Base-by-base conservation (phyloP, 2,113 vertebrate genomes). In the Cnemophilus loriae region DNA sequence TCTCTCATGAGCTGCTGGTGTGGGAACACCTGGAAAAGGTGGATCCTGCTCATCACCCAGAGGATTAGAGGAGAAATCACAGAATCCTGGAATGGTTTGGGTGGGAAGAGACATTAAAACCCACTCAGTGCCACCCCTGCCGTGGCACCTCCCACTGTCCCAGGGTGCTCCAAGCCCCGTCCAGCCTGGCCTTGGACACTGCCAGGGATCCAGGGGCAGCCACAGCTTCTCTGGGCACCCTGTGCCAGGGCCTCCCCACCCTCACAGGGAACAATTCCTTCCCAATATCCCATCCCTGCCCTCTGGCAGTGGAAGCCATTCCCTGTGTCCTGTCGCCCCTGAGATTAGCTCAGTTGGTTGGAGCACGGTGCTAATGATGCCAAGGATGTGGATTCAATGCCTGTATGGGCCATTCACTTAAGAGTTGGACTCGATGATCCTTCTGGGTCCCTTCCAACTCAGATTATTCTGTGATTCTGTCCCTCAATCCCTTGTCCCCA, bases 51-150 rank as follows among this genome's bases (percentile, higher is more conserved):
- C 35, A 32, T 65, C 46, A 47, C 6, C 11, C 7, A 4, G 37
- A 65, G 64, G 24, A 24, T 27, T 57, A 11, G 33, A 80, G 63
- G 19, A 53, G 63, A 73, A 91, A 61, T 57, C 12, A 56, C 24
- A 20, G 50, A 56, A 35, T 50, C 26, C 16, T n/a, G 35, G 19
- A 24, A 3, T 21, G 41, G 20, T 21, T n/a, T 70, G 41, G 16
- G 13, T 39, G 1, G 19, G 16, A 9, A 61, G 4, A 7, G 30
- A 3, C 13, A 24, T 47, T 0, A 79, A 70, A 3, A 0, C 1
- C 12, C 30, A 16, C 0, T 39, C 47, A 46, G 16, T n/a, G 2
- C 24, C 65, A 32, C 11, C 30, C 41, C 57, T 27, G 35, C 42
- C 85, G 8, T 47, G 41, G 20, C 75, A 26, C 17, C 67, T 80